Evolutionary conservation across 2,797 vertebrate genomes (phyloP), one percentile per base, ranked within the genome.

Genomic region (Cryptoprocta ferox): DNA sequence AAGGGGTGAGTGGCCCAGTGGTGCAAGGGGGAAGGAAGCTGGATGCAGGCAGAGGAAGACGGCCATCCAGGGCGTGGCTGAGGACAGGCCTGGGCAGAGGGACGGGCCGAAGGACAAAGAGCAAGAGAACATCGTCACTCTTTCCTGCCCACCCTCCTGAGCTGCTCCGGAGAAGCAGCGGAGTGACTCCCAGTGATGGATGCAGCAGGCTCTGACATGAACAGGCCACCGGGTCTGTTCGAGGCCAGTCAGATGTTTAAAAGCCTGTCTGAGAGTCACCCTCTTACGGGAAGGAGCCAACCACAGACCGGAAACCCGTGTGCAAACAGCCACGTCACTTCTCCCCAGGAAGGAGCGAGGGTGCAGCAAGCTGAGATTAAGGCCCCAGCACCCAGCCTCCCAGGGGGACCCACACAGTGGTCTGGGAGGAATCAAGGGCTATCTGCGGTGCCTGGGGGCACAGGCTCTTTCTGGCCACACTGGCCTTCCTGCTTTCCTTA

Each of bases 311-410:
- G 97, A 98, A 98, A 93, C 48, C 94, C 85, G 81, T 97, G 95
- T 95, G 70, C 90, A 97, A 96, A 93, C 56, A 96, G 21, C 76
- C 71, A 30, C 1, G 28, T 93, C 91, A 97, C 63, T 94, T 84
- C 97, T 96, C 80, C 35, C 93, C 95, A 98, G 97, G 96, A 98
- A 98, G 94, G 68, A 95, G 90, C 30, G 30, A 16, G 91, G 94
- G 95, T 88, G 91, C 61, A 89, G 97, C 91, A 63, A 61, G n/a
- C 48, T 32, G 42, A 97, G 96, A 90, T 65, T 37, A 89, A 81
- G 75, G 76, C 16, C 37, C 71, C 4, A 26, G 71, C 32, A 42
- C n/a, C 89, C 73, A 19, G 45, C 15, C 32, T 83, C 48, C 81
- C 78, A 53, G 61, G 32, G 11, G 75, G 81, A 80, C 28, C 16